Base-by-base conservation (phyloP, 2,888 invertebrate genomes). In the Artemia sinica region DNA sequence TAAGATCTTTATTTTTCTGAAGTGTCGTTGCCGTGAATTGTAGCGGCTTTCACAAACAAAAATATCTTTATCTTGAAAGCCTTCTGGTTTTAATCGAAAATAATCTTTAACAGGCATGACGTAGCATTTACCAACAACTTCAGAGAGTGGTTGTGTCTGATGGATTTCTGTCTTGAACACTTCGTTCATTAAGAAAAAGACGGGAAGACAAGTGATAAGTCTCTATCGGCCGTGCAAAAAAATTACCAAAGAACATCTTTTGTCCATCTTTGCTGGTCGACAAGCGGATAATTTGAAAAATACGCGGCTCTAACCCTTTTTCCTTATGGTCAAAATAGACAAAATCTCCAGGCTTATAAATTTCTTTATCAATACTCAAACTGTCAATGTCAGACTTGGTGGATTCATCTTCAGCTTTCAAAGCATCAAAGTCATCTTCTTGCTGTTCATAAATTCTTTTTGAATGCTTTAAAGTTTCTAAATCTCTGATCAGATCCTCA, bases 21-120 rank as follows among this genome's bases (percentile, higher is more conserved):
- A 97, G 74, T 86, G 85, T 71, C 92, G 84, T 52, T 85, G 84
- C 74, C 86, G 86, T 0, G 90, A 86, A 73, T 87, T 89, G 79
- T 98, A 98, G 8, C 94, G 84, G 18, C 91, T 94, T 79, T 98
- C 97, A 77, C 97, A 97, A 0, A 97, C 95, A 76, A 88, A 98
- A 1, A 97, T 88, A 78, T 98, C 95, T 75, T 91, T 91, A 72
- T 94, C 92, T 0, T 86, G 83, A 75, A 90, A 89, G 28, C 88
- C 86, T 81, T 90, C 89, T 0, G 96, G 94, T 72, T 84, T 84
- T 77, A 84, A 85, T 76, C 90, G 89, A 77, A 95, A 91, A 79
- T 94, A 97, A 76, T 97, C 94, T 76, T 89, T 91, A 50, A 94
- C 89, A 76, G 87, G 90, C 84, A 98, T 86, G 14, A 98, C 92